These are phyloP conservation scores for Rhingia rostrata DNA, from an alignment of 2,888 invertebrate genomes.

Conservation along the genomic window DNA sequence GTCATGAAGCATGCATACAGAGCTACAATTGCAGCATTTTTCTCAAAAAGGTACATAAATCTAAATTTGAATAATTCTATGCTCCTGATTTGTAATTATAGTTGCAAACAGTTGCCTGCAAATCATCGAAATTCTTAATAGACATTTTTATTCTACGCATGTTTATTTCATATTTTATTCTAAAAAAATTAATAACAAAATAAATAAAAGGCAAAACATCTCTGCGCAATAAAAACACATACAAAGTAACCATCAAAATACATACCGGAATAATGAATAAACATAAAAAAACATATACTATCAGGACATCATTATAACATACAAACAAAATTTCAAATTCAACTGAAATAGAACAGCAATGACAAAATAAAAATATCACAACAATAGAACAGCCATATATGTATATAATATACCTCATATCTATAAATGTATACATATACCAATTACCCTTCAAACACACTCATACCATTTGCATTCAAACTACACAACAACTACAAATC, in stretches of 20 bases:
- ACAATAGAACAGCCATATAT: conserved; percentile 71
- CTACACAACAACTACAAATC: conserved; percentile 83
- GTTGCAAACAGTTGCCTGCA: neutral
- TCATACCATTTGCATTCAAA: conserved; percentile 52
- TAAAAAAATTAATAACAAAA: conserved; percentile 15
- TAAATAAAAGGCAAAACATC: conserved; percentile 21
- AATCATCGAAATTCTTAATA: neutral
- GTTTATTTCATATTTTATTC: neutral
- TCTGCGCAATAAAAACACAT: conserved; percentile 70
- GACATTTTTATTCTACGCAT: neutral
- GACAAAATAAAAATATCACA: conserved; percentile 65
- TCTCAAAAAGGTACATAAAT: too few relatives aligned
- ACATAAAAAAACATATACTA: conserved; percentile 68
- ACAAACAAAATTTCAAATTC: conserved; percentile 56
- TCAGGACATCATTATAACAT: conserved; percentile 56
- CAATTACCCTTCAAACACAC: conserved; percentile 54
- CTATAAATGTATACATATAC: conserved; percentile 71
- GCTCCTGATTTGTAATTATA: neutral
- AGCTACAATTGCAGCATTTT: too few relatives aligned
- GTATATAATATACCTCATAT: conserved; percentile 69
- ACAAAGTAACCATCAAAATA: conserved; percentile 65
- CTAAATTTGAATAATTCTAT: neutral
- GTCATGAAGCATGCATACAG: too few relatives aligned
- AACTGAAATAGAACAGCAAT: conserved; percentile 65
- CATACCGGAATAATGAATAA: conserved; percentile 76